Base-by-base conservation (phyloP, 1,140 invertebrate genomes). In the Hylaeus anthracinus region DNA sequence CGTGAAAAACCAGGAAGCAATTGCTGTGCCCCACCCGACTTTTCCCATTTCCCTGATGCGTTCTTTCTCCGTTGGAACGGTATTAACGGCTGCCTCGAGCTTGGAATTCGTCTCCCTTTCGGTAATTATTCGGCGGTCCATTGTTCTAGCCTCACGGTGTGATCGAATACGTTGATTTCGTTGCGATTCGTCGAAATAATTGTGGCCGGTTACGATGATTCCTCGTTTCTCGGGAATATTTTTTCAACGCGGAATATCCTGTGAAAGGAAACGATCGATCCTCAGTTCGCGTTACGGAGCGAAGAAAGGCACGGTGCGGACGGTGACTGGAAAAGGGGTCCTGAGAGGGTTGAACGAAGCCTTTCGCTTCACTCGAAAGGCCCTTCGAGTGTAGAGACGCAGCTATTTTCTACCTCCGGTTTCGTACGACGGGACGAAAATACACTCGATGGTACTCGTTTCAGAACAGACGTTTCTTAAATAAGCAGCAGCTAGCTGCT, bases 391-490 rank as follows among this genome's bases (percentile, higher is more conserved):
- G 45, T 15, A 5, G 64, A 61, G 12, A 53, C 45, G 51, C 9
- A 10, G 71, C 79, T 85, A 67, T 82, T 86, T 84, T 79, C 82
- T 70, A 67, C 71, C 14, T n/a, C 60, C 55, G 26, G 72, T 82
- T 81, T 85, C 69, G 77, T 85, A 58, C 73, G 9, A 12, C 9
- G 48, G 41, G 58, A 85, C 72, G 48, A 85, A 83, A 83, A 86
- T 85, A 86, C 58, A 65, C 55, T 43, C 39, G 63, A 15, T 72
- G 83, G 67, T 51, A 53, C 72, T 67, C 64, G 64, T 76, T 72
- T 58, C 63, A 53, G 75, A 55, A 61, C 79, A 69, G 63, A 86
- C 72, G 84, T 67, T 66, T 79, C 85, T 85, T 82, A 80, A 87
- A 88, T 87, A 85, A 86, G 66, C 77, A 56, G n/a, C 77, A 51